Evolutionary conservation across 1,140 invertebrate genomes (phyloP).

Genomic region (Drosophila ohnishii): DNA sequence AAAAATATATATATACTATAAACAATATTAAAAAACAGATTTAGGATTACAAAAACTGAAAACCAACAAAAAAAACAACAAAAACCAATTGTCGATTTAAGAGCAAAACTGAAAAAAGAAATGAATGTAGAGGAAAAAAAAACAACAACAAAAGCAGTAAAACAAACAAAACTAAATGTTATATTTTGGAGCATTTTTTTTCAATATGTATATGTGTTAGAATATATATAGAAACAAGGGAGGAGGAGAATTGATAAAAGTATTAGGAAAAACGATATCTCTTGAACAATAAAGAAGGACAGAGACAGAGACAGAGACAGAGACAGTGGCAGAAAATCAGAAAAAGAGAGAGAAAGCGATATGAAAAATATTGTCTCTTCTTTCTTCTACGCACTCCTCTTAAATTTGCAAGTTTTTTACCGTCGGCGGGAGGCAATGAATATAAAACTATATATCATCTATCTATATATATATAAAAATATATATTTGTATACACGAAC

Average conservation of each 20-base stretch:
- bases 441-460: constrained; percentile 51
- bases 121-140: constrained; percentile 11
- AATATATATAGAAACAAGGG: constrained; percentile 23
- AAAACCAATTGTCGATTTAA: constrained; percentile 40
- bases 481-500: constrained; percentile 46
- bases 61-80: constrained; percentile 11
- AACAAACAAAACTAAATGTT: constrained; percentile 63
- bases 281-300: constrained; percentile 39
- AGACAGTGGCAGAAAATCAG: neutral
- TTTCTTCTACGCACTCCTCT: constrained; percentile 1
- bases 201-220: constrained; percentile 61
- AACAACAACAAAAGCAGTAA: constrained; percentile 25
- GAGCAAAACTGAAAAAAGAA: constrained; percentile 5
- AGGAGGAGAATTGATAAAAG: constrained; percentile 38
- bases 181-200: constrained; percentile 79
- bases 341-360: constrained; percentile 1
- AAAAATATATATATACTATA: constrained; percentile 54
- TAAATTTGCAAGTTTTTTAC: constrained; percentile 27
- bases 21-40: constrained; percentile 15
- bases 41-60: constrained; percentile 19
- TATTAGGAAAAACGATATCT: constrained; percentile 53
- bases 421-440: constrained; percentile 22
- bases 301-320: neutral
- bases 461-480: constrained; percentile 20
- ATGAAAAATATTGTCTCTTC: constrained; percentile 4